Evolutionary conservation across 2,797 vertebrate genomes (phyloP), one percentile per base, ranked within the genome.

Genomic region (Gymnodraco acuticeps): DNA sequence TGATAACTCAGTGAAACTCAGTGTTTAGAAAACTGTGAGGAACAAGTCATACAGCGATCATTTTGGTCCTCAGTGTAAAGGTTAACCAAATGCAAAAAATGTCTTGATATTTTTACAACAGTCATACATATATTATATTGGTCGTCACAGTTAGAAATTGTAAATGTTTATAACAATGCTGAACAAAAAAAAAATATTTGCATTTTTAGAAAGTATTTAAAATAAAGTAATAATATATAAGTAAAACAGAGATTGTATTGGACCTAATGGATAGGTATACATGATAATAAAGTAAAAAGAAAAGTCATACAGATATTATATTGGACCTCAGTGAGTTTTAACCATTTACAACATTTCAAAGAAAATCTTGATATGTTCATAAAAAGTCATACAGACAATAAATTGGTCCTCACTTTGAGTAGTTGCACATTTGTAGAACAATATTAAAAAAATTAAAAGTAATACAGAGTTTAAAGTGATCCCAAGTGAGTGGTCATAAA

Each of bases 51-150:
- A 43, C n/a, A 64, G 2, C 13, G 10, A 38, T 52, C 14, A 52
- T 53, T 11, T n/a, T 9, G 5, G 54, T 38, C 23, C 10, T 48
- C 16, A 13, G 0, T 9, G 8, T 38, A 38, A 38, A 38, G 6
- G 33, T 38, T 38, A 7, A 38, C 33, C 9, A 38, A 4, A 38
- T 38, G 33, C 33, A 56, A 15, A 38, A 38, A 77, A 85, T 83
- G 77, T 75, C 78, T 71, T 89, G 91, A 89, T 92, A 95, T 95
- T 94, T 94, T 94, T 92, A 93, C 93, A 94, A 95, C 92, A 89
- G 60, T 20, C 3, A 9, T 23, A 42, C 17, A 64, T 2, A 48
- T 10, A 38, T 52, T 23, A n/a, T n/a, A n/a, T n/a, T n/a, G n/a
- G n/a, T n/a, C n/a, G n/a, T n/a, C n/a, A n/a, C n/a, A 38, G 1